These are phyloP conservation scores for Henicopernis longicauda DNA, from an alignment of 2,113 vertebrate species.

Conservation along the genomic window DNA sequence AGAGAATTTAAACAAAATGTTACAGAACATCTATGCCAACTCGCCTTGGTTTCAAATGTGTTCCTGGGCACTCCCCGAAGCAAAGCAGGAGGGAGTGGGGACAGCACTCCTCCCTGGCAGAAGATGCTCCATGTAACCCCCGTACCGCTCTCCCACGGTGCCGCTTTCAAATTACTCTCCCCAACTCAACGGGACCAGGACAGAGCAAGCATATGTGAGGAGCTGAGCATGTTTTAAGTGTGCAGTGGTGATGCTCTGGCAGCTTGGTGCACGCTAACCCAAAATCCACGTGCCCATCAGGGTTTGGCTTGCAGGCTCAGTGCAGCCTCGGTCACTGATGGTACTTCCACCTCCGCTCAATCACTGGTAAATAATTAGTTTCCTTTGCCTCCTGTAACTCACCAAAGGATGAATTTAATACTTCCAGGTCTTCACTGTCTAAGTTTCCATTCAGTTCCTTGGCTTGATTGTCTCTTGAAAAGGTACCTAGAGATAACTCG, in stretches of 20 bases:
- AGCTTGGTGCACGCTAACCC: background rate
- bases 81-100: background rate
- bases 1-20: slow-evolving; percentile 33
- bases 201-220: no score
- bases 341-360: background rate
- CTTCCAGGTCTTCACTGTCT: slow-evolving; percentile 24
- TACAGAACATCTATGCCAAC: background rate
- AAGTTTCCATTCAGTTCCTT: slow-evolving; percentile 42
- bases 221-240: background rate
- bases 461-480: slow-evolving; percentile 38
- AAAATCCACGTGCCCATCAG: background rate
- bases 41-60: slow-evolving; percentile 35
- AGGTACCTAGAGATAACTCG: slow-evolving; percentile 45
- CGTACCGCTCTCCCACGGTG: background rate
- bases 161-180: background rate
- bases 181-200: accelerated
- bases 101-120: background rate
- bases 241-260: background rate
- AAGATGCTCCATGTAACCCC: background rate
- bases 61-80: background rate
- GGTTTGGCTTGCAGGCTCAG: background rate
- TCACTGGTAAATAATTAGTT: slow-evolving; percentile 6
- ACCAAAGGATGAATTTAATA: slow-evolving; percentile 16
- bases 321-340: accelerated
- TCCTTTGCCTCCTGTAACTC: background rate